Evolutionary conservation across 2,113 vertebrate genomes (phyloP).

Genomic region (Ptyas mucosa): DNA sequence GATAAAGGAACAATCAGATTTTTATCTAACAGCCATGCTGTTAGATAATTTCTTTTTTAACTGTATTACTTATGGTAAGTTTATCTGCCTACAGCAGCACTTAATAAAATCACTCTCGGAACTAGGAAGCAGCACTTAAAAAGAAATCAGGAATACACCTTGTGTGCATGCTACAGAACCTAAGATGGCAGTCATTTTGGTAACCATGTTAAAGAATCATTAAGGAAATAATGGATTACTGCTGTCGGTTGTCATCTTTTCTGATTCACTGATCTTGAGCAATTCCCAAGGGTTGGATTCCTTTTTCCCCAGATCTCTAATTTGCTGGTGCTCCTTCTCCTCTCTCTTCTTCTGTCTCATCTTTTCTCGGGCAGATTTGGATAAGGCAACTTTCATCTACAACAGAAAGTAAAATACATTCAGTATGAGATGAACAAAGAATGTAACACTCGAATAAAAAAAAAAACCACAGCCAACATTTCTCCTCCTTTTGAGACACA

Average conservation of each 20-base stretch:
- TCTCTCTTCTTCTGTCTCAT: slow-evolving; percentile 71
- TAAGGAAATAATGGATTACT: slow-evolving; percentile 32
- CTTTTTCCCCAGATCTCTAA: slow-evolving; percentile 61
- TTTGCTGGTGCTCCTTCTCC: slow-evolving; percentile 61
- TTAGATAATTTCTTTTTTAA: neutral
- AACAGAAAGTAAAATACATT: slow-evolving; percentile 16
- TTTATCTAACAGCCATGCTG: neutral
- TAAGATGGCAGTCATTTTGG: neutral
- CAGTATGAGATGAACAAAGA: neutral
- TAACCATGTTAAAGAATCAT: neutral
- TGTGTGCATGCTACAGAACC: neutral
- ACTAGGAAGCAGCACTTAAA: neutral
- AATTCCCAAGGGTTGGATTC: slow-evolving; percentile 68
- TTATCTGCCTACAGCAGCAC: neutral
- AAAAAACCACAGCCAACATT: neutral
- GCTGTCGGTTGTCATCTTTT: slow-evolving; percentile 63
- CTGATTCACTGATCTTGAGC: slow-evolving; percentile 62
- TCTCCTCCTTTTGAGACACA: neutral
- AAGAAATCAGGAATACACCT: neutral
- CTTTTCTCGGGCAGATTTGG: slow-evolving; percentile 76
- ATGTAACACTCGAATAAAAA: neutral
- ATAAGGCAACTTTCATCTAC: slow-evolving; percentile 73
- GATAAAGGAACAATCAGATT: fast-evolving
- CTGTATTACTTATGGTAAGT: neutral
- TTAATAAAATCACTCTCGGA: neutral